phyloP scores from a whole-genome alignment of 2,888 invertebrate species.

The Tribolium freemani region DNA sequence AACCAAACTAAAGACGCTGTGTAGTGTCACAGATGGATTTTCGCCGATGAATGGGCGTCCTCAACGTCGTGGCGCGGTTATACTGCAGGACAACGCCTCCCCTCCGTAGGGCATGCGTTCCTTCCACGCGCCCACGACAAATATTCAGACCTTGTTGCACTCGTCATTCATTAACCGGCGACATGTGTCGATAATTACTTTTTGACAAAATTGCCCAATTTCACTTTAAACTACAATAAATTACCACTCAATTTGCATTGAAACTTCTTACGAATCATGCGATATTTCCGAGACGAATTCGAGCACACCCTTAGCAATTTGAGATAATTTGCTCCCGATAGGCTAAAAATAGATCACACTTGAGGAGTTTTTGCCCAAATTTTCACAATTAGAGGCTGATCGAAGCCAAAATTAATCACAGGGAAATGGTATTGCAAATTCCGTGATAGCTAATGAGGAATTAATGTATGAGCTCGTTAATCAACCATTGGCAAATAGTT shows the following conservation, averaged over 20 bases:
- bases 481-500: neutral
- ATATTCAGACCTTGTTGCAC: constrained; percentile 34
- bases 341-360: constrained; percentile 7
- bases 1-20: constrained; percentile 46
- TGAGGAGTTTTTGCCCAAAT: neutral
- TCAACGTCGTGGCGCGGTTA: constrained; percentile 60
- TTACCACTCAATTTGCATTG: constrained; percentile 9
- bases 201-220: neutral
- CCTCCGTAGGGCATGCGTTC: constrained; percentile 55
- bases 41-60: constrained; percentile 58
- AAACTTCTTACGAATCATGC: constrained; percentile 2
- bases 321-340: constrained; percentile 34
- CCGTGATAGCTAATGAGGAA: neutral
- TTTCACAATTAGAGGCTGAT: neutral
- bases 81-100: constrained; percentile 61
- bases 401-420: neutral
- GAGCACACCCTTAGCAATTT: constrained; percentile 11
- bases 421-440: neutral
- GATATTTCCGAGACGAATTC: constrained; percentile 16
- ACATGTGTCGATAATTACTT: constrained; percentile 27
- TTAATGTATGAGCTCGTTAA: neutral
- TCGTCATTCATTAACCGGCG: constrained; percentile 25
- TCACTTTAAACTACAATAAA: neutral
- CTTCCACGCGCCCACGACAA: constrained; percentile 54
- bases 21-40: constrained; percentile 55